Percentiles rank a stretch among this genome's conserved stretches.
Conservation (phyloP, 2,113 vertebrate genomes). For the Dasypus novemcinctus region DNA sequence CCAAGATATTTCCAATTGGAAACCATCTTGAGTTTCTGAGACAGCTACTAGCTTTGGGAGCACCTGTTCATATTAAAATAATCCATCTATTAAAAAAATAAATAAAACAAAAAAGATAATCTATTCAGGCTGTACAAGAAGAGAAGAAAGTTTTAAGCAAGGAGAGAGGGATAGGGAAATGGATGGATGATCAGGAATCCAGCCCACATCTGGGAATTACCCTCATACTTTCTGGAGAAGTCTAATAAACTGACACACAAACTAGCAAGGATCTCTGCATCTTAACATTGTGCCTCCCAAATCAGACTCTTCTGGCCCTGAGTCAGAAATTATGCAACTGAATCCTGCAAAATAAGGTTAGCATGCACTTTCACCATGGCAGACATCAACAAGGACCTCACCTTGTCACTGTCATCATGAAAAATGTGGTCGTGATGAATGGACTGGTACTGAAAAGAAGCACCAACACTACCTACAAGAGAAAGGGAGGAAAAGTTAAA, state of each 20-base stretch:
- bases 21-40: slow-evolving; percentile 29
- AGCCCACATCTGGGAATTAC: neutral
- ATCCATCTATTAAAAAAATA: neutral
- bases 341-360: neutral
- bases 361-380: slow-evolving; percentile 54
- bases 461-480: slow-evolving; percentile 86
- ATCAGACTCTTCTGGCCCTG: neutral
- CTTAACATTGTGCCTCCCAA: neutral
- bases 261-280: neutral
- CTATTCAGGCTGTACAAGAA: neutral
- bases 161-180: neutral
- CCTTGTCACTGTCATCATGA: slow-evolving; percentile 90
- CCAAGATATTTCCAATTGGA: slow-evolving; percentile 7
- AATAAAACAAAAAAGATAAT: neutral
- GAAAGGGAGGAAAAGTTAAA: slow-evolving; percentile 60
- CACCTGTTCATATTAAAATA: neutral
- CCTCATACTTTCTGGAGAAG: slow-evolving; percentile 16
- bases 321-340: neutral
- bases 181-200: neutral
- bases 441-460: slow-evolving; percentile 87
- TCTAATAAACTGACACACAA: slow-evolving; percentile 5
- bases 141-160: neutral
- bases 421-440: slow-evolving; percentile 88
- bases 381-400: slow-evolving; percentile 79
- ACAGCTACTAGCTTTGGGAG: neutral